phyloP scores from a whole-genome alignment of 2,113 vertebrate genomes.

The Tyrannus savana region DNA sequence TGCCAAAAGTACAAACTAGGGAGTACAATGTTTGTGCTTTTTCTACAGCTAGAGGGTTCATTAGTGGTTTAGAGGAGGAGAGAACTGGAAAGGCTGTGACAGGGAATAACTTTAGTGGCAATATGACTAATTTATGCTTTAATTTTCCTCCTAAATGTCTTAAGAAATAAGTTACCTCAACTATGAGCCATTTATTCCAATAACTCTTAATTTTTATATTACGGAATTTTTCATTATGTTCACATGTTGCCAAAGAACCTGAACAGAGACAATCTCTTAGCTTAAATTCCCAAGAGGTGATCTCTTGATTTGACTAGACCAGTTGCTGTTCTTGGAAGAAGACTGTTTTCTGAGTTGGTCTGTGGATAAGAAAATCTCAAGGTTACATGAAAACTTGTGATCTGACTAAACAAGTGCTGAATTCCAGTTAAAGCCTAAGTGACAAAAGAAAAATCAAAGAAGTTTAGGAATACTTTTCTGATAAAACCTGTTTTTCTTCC shows the following conservation, averaged over 20 bases:
- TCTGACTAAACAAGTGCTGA: neutral
- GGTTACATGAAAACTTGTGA: neutral
- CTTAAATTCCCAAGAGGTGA: neutral
- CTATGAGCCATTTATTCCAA: neutral
- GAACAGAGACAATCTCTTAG: neutral
- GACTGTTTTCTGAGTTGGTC: neutral
- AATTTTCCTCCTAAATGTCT: slow-evolving; percentile 25
- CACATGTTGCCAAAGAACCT: neutral
- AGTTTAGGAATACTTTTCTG: neutral
- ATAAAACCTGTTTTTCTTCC: neutral
- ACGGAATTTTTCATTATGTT: slow-evolving; percentile 2
- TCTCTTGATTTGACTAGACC: neutral
- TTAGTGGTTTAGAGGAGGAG: slow-evolving; percentile 40
- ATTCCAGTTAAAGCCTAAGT: neutral
- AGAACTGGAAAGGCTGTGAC: slow-evolving; percentile 5
- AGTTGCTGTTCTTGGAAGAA: neutral
- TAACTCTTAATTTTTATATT: neutral
- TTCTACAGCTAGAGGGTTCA: neutral
- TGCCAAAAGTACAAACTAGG: slow-evolving; percentile 28
- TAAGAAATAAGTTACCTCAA: slow-evolving; percentile 18
- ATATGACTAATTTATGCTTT: slow-evolving; percentile 14
- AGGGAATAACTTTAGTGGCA: slow-evolving; percentile 5
- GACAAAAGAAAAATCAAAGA: neutral
- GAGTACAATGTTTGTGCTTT: neutral
- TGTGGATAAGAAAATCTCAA: neutral